Percentiles rank a stretch among this genome's conserved stretches.
These are phyloP conservation scores for Coelinius sp. DNA, from an alignment of 2,888 invertebrate genomes.

Conservation along the genomic window DNA sequence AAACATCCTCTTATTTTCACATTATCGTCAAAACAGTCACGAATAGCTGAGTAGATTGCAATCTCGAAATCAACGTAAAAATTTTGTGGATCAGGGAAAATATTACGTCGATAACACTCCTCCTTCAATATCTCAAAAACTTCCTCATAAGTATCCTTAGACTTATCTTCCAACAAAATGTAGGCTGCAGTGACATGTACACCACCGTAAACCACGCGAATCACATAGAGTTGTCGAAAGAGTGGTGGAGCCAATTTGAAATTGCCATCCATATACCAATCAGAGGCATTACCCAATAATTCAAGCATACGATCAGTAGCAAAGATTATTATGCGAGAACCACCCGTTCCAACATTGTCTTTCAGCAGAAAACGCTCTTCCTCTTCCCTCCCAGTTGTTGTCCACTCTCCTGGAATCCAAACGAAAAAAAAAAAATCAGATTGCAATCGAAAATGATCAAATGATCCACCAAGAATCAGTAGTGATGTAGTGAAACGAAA, in stretches of 20 bases:
- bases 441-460: too few species aligned
- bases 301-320: slow-evolving; percentile 17
- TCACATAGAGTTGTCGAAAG: slow-evolving; percentile 15
- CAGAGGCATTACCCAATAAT: background rate
- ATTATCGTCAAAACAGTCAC: background rate
- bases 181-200: slow-evolving; percentile 22
- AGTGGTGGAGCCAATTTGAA: slow-evolving; percentile 13
- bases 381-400: background rate
- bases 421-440: background rate
- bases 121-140: background rate
- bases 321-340: slow-evolving; percentile 14
- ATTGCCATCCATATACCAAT: slow-evolving; percentile 32
- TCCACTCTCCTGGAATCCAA: slow-evolving; percentile 22
- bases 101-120: background rate
- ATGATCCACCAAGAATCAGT: too few species aligned
- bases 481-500: too few species aligned
- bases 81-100: background rate
- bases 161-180: background rate
- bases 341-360: background rate
- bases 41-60: background rate
- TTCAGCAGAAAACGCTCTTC: background rate
- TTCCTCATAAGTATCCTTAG: background rate
- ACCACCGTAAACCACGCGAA: background rate
- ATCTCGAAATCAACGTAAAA: slow-evolving; percentile 29
- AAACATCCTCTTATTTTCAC: background rate